Percentiles rank a stretch among this genome's conserved stretches.
Conservation (phyloP, 2,113 vertebrate species). For the Ctenodactylus gundi region DNA sequence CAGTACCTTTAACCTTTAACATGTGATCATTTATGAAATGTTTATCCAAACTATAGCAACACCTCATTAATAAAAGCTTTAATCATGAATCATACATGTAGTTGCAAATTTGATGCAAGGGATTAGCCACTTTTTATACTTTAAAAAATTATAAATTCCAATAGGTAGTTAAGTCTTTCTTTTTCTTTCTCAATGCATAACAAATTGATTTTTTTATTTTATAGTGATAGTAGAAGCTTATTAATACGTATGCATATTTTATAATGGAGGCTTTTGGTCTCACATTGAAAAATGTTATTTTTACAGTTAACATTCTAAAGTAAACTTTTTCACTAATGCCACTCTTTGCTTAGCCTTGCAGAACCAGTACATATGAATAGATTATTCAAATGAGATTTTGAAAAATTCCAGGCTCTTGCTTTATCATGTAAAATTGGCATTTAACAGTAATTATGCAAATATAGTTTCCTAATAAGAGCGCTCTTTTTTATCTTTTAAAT, state of each 20-base stretch:
- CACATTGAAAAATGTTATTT: not conserved
- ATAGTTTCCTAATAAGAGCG: not conserved
- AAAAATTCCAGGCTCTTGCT: not conserved
- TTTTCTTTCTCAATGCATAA: not conserved
- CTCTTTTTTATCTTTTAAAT: not conserved
- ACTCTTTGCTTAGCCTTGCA: not conserved
- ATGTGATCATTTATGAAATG: no score
- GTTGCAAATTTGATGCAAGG: not conserved
- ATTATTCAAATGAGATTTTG: constrained; percentile 15
- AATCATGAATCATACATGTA: not conserved
- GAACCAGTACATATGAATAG: not conserved
- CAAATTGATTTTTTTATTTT: not conserved
- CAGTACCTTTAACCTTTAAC: no score
- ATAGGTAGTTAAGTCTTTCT: not conserved
- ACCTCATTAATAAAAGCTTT: not conserved
- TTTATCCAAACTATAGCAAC: not conserved
- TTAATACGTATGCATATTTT: not conserved
- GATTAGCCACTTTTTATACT: not conserved
- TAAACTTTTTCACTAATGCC: not conserved
- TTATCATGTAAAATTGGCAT: constrained; percentile 32
- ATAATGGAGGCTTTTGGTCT: not conserved
- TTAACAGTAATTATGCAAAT: constrained; percentile 59
- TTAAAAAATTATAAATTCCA: not conserved
- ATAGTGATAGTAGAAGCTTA: not conserved
- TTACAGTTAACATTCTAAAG: not conserved